Evolutionary conservation across 2,113 vertebrate genomes (phyloP).

Genomic region (Alethe castanea): DNA sequence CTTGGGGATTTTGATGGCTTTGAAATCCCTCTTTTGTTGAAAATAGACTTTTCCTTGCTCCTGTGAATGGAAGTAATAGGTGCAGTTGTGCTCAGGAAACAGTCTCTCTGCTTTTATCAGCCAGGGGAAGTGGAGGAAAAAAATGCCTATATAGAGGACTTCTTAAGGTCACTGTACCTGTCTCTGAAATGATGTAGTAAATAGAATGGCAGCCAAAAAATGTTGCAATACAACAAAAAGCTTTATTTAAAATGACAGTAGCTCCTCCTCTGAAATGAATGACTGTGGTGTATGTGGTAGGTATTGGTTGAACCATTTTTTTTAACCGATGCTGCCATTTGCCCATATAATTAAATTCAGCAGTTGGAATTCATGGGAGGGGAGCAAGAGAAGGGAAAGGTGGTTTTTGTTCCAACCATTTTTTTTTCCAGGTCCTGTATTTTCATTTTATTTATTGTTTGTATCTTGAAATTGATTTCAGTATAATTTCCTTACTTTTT

Average conservation of each 20-base stretch:
- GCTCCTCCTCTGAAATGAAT: not conserved
- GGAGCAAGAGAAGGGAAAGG: not conserved
- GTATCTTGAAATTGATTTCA: slow-evolving; percentile 44
- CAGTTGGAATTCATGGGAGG: not conserved
- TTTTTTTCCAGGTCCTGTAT: not conserved
- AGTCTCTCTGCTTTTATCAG: not conserved
- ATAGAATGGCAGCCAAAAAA: not conserved
- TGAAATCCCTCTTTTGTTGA: not conserved
- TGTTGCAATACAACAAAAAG: not conserved
- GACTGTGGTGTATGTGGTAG: not conserved
- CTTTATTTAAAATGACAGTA: not conserved
- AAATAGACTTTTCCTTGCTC: not conserved
- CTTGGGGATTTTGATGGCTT: not conserved
- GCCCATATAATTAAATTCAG: not conserved
- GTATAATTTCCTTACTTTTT: slow-evolving; percentile 48
- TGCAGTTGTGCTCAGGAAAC: not conserved
- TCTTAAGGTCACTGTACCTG: not conserved
- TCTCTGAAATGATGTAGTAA: not conserved
- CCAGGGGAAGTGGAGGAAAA: not conserved
- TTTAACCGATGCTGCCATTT: not conserved
- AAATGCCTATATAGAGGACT: not conserved
- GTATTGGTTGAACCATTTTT: not conserved
- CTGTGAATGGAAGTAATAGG: not conserved
- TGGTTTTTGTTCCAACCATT: not conserved
- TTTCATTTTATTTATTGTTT: slow-evolving; percentile 56